Conservation (phyloP, 1,140 invertebrate species). For the Dendroctonus ponderosae region DNA sequence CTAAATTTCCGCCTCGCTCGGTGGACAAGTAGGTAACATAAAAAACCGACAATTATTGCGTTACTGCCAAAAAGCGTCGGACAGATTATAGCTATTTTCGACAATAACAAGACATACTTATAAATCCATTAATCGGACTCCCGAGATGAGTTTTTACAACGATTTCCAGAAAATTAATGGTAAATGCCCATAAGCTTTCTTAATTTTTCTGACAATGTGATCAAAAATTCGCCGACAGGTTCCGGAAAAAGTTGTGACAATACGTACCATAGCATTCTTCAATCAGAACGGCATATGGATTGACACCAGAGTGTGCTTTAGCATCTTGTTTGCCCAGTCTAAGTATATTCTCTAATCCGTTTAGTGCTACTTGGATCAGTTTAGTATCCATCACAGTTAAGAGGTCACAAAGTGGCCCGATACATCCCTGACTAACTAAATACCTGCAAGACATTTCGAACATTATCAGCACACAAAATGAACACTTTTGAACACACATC, state of each 20-base stretch:
- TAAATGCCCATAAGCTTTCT: too few species aligned
- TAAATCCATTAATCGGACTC: too few species aligned
- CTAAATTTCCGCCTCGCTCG: too few species aligned
- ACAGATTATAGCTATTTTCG: too few species aligned
- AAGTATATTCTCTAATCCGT: conserved; percentile 95
- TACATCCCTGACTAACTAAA: conserved; percentile 72
- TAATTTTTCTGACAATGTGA: too few species aligned
- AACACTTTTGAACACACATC: conserved; percentile 49
- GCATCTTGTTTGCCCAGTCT: conserved; percentile 85
- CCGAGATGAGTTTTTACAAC: too few species aligned
- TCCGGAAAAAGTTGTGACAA: not conserved
- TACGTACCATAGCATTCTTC: conserved; percentile 93
- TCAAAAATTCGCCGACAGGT: too few species aligned
- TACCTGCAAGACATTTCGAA: conserved; percentile 44
- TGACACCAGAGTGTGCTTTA: conserved; percentile 69
- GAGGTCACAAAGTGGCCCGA: conserved; percentile 92
- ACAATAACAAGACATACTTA: too few species aligned
- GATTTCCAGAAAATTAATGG: too few species aligned
- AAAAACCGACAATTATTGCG: too few species aligned
- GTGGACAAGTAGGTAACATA: too few species aligned
- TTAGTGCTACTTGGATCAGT: conserved; percentile 96
- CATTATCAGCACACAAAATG: not conserved
- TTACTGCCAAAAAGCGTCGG: too few species aligned
- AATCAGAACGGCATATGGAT: conserved; percentile 88
- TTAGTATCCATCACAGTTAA: conserved; percentile 92